Conservation (phyloP, 2,113 vertebrate genomes). For the Entomyzon cyanotis region DNA sequence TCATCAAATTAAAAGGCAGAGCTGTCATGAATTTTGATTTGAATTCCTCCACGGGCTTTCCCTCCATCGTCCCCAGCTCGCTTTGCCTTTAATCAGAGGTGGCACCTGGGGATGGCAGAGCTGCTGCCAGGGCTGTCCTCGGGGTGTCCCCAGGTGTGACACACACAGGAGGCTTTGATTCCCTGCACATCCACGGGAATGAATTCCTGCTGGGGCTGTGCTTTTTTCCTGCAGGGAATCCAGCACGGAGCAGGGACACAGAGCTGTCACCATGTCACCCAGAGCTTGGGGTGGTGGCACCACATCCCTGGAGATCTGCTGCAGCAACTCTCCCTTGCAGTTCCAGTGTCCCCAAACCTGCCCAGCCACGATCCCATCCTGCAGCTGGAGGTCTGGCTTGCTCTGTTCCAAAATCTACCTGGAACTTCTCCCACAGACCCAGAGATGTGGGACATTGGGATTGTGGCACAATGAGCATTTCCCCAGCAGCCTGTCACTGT, state of each 20-base stretch:
- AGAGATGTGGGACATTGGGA: accelerated
- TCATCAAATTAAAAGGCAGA: slow-evolving; percentile 52
- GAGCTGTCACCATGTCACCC: not conserved
- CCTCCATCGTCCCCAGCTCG: not conserved
- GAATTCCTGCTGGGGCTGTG: accelerated
- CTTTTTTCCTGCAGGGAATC: not conserved
- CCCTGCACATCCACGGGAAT: not conserved
- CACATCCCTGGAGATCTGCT: accelerated
- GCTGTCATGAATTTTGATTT: slow-evolving; percentile 54
- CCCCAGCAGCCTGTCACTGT: not conserved
- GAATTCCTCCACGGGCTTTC: not conserved
- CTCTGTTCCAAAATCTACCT: not conserved
- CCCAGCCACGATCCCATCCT: not conserved
- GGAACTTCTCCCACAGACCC: not conserved
- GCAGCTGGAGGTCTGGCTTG: not conserved
- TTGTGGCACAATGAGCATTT: not conserved
- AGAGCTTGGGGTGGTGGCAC: not conserved
- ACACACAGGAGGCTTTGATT: not conserved
- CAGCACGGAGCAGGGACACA: not conserved
- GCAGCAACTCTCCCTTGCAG: accelerated
- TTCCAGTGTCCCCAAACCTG: not conserved
- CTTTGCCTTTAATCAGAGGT: not conserved
- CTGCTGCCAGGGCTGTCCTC: not conserved
- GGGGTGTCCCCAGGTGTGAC: not conserved
- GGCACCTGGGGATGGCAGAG: not conserved